Evolutionary conservation across 2,113 vertebrate species (phyloP).

Genomic region (Megalops atlanticus): DNA sequence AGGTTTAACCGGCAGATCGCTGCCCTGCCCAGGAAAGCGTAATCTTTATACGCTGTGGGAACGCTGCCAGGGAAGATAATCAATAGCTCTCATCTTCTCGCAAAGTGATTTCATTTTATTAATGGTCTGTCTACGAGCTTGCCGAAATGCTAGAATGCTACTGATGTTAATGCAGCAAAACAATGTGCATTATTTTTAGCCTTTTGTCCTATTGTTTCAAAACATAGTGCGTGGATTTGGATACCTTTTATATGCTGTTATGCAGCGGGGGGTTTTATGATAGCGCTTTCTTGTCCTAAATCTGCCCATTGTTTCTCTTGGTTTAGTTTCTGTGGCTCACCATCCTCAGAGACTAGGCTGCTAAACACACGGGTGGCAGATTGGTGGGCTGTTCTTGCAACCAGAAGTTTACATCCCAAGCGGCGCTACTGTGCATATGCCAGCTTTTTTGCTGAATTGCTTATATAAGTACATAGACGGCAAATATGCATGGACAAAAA

Average conservation of each 20-base stretch:
- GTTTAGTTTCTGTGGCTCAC: too few species aligned
- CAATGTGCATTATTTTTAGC: background rate
- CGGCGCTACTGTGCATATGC: too few species aligned
- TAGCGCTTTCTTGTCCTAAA: background rate
- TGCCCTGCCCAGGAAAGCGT: background rate
- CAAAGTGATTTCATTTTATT: background rate
- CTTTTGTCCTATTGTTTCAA: background rate
- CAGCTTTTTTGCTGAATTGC: too few species aligned
- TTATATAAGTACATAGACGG: too few species aligned
- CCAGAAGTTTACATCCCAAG: too few species aligned
- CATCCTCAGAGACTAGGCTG: too few species aligned
- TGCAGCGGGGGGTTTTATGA: background rate
- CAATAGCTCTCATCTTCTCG: conserved; percentile 4
- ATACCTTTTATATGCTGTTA: background rate
- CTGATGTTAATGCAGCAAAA: background rate
- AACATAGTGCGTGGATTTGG: background rate
- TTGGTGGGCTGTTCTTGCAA: too few species aligned
- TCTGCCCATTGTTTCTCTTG: background rate
- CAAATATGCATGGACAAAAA: too few species aligned
- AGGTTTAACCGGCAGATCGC: background rate
- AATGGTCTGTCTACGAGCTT: background rate
- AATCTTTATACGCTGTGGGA: background rate
- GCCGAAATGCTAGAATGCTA: background rate
- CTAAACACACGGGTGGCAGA: too few species aligned
- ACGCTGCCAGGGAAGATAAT: background rate